Base-by-base conservation (phyloP, 2,797 vertebrate species). In the Scarus forsteni region DNA sequence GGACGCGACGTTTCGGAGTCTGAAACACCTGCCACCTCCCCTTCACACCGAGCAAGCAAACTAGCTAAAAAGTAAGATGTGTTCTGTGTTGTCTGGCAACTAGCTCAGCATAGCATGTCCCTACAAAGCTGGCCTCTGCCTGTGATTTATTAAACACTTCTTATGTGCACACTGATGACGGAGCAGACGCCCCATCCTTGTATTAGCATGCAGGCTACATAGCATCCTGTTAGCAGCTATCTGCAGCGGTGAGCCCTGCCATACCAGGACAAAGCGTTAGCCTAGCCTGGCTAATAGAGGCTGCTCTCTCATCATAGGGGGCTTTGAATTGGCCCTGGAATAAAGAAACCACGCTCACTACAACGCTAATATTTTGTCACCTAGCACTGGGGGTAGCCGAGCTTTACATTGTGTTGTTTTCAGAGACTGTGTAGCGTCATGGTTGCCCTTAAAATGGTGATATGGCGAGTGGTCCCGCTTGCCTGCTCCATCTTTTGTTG, bases 401-500 rank as follows among this genome's bases (percentile, higher is more conserved):
- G 16, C 3, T 75, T 40, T 39, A 39, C n/a, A 9, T 1, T 3
- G 1, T 5, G 6, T 3, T 2, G 10, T 13, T 1, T 9, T 43
- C 1, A 19, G 7, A 53, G 42, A 48, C 12, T 0, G 10, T 45
- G n/a, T 10, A 11, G 13, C 3, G 36, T 7, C 5, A 1, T 48
- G 11, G 1, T 38, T 44, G 34, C 46, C 38, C 57, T 14, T 5
- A 3, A 6, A 48, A 65, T 10, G 52, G 44, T 7, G 18, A 13
- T 56, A 40, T 44, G 58, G 73, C 66, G 15, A 49, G 54, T 19
- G 0, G 73, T 66, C 70, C 67, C 54, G 77, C 72, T 75, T 53
- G 56, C 56, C 77, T 62, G 55, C 79, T 77, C 64, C 49, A 61
- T 91, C 93, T 95, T 96, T 97, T 98, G 97, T 98, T 97, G 94